Conservation (phyloP, 2,113 vertebrate species). For the Ariopsis seemanni region DNA sequence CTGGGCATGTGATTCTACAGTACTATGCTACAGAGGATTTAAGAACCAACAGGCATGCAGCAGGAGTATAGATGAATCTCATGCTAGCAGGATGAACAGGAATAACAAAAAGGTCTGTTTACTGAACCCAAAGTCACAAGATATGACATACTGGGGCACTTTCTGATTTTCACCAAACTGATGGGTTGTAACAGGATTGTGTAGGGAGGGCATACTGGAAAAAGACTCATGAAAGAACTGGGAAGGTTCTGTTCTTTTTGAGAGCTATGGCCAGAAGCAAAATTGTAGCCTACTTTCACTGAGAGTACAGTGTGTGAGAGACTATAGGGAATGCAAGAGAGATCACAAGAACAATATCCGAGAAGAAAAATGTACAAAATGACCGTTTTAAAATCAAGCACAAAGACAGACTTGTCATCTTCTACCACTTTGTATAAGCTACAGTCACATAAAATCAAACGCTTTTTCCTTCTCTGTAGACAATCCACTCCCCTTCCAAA, state of each 20-base stretch:
- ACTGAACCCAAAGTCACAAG: not conserved
- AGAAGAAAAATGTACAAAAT: not conserved
- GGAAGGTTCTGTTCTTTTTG: not conserved
- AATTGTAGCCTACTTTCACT: conserved; percentile 6
- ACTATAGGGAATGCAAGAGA: not conserved
- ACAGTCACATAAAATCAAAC: not conserved
- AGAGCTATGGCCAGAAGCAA: not conserved
- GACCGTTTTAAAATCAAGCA: not conserved
- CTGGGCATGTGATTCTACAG: not conserved
- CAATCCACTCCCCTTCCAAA: not conserved
- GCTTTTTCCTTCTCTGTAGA: not conserved
- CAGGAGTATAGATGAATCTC: not conserved
- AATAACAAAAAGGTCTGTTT: conserved; percentile 19
- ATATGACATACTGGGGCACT: not conserved
- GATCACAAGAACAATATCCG: not conserved
- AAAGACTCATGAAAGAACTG: not conserved
- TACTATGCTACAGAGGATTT: conserved; percentile 5
- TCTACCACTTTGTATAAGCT: not conserved
- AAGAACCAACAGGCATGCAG: not conserved
- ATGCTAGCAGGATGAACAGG: not conserved
- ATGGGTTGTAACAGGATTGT: not conserved
- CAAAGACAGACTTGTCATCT: not conserved
- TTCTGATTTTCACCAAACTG: not conserved
- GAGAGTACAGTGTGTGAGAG: not conserved
- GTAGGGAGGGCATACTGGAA: not conserved